Evolutionary conservation across 2,113 vertebrate genomes (phyloP), one percentile per base, ranked within the genome.

Genomic region (Montifringilla adamsi): DNA sequence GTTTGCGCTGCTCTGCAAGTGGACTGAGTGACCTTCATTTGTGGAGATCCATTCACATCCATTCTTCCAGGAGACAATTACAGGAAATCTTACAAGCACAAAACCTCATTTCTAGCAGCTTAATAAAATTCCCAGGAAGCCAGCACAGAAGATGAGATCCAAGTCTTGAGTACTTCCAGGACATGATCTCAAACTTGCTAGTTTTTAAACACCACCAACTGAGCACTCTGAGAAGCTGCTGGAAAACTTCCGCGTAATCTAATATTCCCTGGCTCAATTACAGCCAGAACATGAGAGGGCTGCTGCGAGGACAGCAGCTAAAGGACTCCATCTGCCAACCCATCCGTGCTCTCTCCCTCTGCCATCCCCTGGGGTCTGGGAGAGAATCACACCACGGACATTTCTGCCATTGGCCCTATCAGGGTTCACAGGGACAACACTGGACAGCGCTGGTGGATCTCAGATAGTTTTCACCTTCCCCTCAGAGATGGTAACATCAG

Each of bases 341-440:
- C 60, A 56, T 10, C 50, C 43, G 1, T 24, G 6, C 15, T 70
- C n/a, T 31, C 7, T 30, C 33, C 27, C 43, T 64, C 31, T 63
- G 50, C 43, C 59, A 55, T 28, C 7, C 69, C 31, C 50, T 7
- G 15, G 14, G 44, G 37, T 26, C 10, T n/a, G 14, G 39, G 44
- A 67, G 15, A 84, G 18, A 64, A 66, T 11, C 59, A 35, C 23
- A 47, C 27, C 18, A 2, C 0, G 2, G 22, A 18, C 0, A 0
- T 28, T 49, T 30, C 75, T 56, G 49, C 66, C 41, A 20, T 1
- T 15, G 30, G n/a, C 52, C 39, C n/a, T 1, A 30, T 35, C 63
- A 24, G 5, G 7, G 56, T 5, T 74, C 35, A 18, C 13, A 26
- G 24, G 10, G 27, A 53, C 52, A 27, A 17, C 12, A 27, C 26